Evolutionary conservation across 2,888 invertebrate genomes (phyloP), one percentile per base, ranked within the genome.

Genomic region (Lypha dubia): DNA sequence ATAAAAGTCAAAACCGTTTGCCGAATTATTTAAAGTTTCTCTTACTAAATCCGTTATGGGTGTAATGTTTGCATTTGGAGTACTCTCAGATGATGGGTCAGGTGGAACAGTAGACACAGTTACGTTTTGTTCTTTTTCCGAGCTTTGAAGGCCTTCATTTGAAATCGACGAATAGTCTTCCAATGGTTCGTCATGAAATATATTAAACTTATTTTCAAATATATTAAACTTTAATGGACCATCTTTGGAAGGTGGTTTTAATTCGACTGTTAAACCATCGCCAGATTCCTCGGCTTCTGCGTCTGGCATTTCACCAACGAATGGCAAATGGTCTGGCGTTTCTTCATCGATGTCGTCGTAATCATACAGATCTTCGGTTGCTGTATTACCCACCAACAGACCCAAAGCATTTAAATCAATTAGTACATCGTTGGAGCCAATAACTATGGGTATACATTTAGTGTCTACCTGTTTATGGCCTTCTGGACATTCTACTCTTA

Each of bases 201-300:
- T 89, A 53, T 90, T 89, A 86, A 89, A 91, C 81, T 90, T 91
- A 68, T 89, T 89, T 49, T 91, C 86, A 77, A 92, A 92, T 77
- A 92, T 90, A 76, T 92, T 91, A 56, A 92, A 91, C 81, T 92
- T 92, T 32, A 92, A 84, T 0, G 92, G 92, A 6, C 90, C 92
- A 87, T 91, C 91, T 80, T 88, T 88, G 24, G 87, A 87, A 77
- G 90, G 90, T n/a, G 84, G 70, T 11, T 77, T 85, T 74, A 88
- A 70, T 53, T 67, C 74, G 5, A 68, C 63, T 15, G 51, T 38
- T 41, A 79, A 46, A 6, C 44, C 67, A 32, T 70, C 76, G 56
- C 20, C 28, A 28, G 76, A 67, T 44, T 62, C 73, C 17, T 68
- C 79, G 2, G 11, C 35, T 20, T 73, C 76, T 3, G 80, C 84